Evolutionary conservation across 1,140 invertebrate genomes (phyloP), one percentile per base, ranked within the genome.

Genomic region (Helicoverpa zea): DNA sequence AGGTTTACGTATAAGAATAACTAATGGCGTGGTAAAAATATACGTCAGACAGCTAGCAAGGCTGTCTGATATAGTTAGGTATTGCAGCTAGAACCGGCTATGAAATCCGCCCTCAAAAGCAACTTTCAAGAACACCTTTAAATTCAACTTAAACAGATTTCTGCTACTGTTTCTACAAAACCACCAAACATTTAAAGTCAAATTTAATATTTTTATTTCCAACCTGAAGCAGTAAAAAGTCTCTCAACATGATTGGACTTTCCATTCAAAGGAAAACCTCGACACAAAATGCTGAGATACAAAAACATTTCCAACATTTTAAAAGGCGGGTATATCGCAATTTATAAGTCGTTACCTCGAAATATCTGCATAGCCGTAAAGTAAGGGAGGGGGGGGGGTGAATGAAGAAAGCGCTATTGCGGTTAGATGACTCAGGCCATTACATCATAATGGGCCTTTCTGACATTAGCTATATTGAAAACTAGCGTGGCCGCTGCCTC

Each of bases 361-460:
- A 79, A 79, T 59, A 79, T 70, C 76, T 79, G 76, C 76, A 79
- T 79, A 79, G 76, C 63, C 35, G 52, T 59, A 49, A 59, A 68
- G 30, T n/a, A 49, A 54, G 35, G 23, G 2, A 54, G 35, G 23
- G 2, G 23, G 63, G n/a, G 52, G 52, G 52, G 23, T n/a, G 68
- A 72, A 72, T 72, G 66, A 58, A 84, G 85, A 88, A 81, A 79
- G 79, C 88, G 85, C 86, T 88, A 90, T 73, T 90, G 89, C 89
- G 87, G 87, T 81, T 83, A 85, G 85, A 88, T 90, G 87, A 89
- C 88, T 88, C 75, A 85, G 86, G 75, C 80, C 79, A 83, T 86
- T 84, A 85, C 70, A 78, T 79, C 68, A 86, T 82, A 84, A 86
- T 86, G 82, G 85, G 80, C 35, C 74, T 23, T 61, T 73, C 70